Percentiles rank a stretch among this genome's conserved stretches.
These are phyloP conservation scores for Microhierax caerulescens DNA, from an alignment of 2,797 vertebrate genomes.

Conservation along the genomic window DNA sequence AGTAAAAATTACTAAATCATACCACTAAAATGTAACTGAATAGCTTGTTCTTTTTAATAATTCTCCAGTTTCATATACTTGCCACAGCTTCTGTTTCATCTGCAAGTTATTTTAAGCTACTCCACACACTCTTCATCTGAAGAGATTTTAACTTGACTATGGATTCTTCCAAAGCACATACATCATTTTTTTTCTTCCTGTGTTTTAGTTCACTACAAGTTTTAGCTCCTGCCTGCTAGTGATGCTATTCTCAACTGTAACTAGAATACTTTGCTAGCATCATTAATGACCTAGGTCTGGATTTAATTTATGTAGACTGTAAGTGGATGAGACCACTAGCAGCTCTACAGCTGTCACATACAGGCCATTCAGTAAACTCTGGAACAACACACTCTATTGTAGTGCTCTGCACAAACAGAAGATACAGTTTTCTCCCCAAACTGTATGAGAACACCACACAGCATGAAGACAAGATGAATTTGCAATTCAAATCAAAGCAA, in stretches of 20 bases:
- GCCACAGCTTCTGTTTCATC: not conserved
- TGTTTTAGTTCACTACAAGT: not conserved
- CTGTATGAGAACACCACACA: not conserved
- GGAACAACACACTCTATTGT: not conserved
- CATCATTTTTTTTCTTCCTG: not conserved
- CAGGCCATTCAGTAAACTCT: not conserved
- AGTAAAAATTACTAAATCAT: not conserved
- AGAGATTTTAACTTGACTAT: not conserved
- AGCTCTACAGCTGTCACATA: not conserved
- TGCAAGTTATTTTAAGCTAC: not conserved
- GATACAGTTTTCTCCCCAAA: not conserved
- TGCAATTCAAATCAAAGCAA: not conserved
- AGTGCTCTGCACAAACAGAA: not conserved
- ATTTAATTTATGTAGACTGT: not conserved
- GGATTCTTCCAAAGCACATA: not conserved
- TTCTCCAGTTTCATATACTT: not conserved
- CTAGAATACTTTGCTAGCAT: not conserved
- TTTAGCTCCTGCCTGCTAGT: not conserved
- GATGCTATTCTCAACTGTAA: not conserved
- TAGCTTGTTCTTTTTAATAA: not conserved
- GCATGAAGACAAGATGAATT: not conserved
- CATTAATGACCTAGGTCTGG: not conserved
- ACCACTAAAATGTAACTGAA: not conserved
- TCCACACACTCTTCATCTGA: not conserved
- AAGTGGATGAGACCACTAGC: not conserved